These are phyloP conservation scores for Darevskia mixta DNA, from an alignment of 2,797 vertebrate species.

Conservation along the genomic window DNA sequence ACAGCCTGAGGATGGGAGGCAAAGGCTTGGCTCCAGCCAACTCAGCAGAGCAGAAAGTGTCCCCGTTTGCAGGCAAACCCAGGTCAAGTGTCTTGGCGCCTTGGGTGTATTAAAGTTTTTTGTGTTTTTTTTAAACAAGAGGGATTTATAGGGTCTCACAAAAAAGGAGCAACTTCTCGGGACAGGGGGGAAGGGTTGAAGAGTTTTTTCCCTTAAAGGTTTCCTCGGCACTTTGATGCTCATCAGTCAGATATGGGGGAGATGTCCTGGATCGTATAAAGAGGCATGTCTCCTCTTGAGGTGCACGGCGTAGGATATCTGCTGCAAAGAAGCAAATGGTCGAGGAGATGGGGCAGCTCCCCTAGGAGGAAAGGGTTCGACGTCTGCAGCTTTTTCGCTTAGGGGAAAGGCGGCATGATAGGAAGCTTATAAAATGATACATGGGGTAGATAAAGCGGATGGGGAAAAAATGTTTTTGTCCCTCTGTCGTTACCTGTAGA, in stretches of 20 bases:
- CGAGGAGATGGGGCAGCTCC: no score
- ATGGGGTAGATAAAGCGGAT: no score
- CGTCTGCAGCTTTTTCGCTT: no score
- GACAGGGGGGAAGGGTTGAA: not conserved
- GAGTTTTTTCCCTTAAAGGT: not conserved
- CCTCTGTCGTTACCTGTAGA: no score
- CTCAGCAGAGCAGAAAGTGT: slow-evolving; percentile 87
- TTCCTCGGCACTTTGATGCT: slow-evolving; percentile 14
- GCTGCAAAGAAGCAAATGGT: no score
- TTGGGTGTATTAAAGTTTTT: slow-evolving; percentile 87
- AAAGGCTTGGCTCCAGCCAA: slow-evolving; percentile 80
- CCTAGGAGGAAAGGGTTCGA: no score
- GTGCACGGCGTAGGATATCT: not conserved
- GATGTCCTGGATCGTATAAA: not conserved
- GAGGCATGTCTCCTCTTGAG: not conserved
- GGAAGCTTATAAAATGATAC: no score
- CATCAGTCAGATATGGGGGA: not conserved
- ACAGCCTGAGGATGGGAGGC: slow-evolving; percentile 86
- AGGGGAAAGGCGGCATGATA: no score
- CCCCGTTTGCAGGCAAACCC: slow-evolving; percentile 81
- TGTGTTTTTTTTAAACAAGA: slow-evolving; percentile 75
- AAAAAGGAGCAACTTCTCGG: slow-evolving; percentile 73
- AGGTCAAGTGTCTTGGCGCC: slow-evolving; percentile 94
- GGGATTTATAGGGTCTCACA: slow-evolving; percentile 70
- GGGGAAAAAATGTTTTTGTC: no score